These are phyloP conservation scores for Drosophila hamatofila DNA, from an alignment of 2,888 invertebrate species.

Conservation along the genomic window DNA sequence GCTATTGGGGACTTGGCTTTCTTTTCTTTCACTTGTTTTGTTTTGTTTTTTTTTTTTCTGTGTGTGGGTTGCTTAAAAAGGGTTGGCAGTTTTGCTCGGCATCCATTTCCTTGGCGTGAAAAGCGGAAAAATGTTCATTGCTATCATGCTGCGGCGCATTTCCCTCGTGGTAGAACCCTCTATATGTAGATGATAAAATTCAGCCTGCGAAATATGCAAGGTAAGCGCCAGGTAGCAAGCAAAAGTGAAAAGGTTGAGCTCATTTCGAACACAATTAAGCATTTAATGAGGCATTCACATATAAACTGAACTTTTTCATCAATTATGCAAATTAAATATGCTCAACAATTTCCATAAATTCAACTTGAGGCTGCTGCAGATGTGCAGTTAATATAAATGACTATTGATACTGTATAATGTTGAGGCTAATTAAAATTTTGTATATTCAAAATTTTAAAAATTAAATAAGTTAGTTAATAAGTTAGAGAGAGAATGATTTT, in stretches of 20 bases:
- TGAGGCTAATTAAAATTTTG: background rate
- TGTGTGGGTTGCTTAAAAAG: conserved; percentile 31
- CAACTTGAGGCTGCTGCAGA: background rate
- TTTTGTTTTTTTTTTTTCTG: background rate
- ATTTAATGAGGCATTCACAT: conserved; percentile 35
- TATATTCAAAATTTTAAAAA: too few species aligned
- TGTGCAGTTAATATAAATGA: background rate
- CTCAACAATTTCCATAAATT: background rate
- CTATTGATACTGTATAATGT: background rate
- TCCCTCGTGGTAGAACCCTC: conserved; percentile 40
- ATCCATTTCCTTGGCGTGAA: conserved; percentile 47
- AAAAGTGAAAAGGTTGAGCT: conserved; percentile 1
- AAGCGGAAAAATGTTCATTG: conserved; percentile 33
- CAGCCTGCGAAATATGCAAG: conserved; percentile 26
- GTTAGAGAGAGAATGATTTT: too few species aligned
- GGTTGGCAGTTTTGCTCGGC: conserved; percentile 10
- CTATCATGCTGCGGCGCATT: conserved; percentile 31
- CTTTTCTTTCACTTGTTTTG: conserved; percentile 18
- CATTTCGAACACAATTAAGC: conserved; percentile 50
- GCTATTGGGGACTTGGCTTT: conserved; percentile 45
- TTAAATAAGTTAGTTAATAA: too few species aligned
- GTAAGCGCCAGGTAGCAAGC: conserved; percentile 14
- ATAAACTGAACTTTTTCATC: conserved; percentile 18
- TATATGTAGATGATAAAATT: conserved; percentile 31
- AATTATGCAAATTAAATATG: conserved; percentile 12